Evolutionary conservation across 2,888 invertebrate genomes (phyloP), one percentile per base, ranked within the genome.

Genomic region (Acanthosepion esculentum): DNA sequence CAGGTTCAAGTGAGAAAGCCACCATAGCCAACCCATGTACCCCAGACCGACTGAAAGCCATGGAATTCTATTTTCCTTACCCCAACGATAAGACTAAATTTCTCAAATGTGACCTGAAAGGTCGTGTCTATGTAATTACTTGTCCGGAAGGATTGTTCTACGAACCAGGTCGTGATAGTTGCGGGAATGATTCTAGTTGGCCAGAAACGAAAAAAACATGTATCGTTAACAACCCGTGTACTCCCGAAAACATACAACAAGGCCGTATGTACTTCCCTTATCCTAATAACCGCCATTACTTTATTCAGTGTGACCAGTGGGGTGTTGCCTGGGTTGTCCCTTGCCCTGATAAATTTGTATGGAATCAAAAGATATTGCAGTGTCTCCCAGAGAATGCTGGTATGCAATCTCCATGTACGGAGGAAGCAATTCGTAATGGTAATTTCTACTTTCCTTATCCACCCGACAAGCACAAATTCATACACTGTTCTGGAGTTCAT

Each of bases 261-360:
- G 18, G 94, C 92, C 92, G 59, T 7, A 94, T 91, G n/a, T 95
- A 94, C 94, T 95, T 95, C 93, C 55, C 93, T 26, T 95, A 95
- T 23, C 50, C 95, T 15, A 23, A 23, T 6, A 94, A 95, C 59
- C 93, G 53, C 29, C 94, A 78, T n/a, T 94, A 95, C 55, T 95
- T 94, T 91, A 95, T 95, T 91, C 96, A 96, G 59, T 96, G 96
- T 91, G 95, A 95, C 94, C 94, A 94, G 23, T 95, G 95, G 95
- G 96, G 96, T 29, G 91, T 94, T 48, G 95, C 95, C 18, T 96
- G 95, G 95, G 92, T 96, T 18, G 92, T 95, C 93, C 91, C 94
- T 15, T 96, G 96, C 64, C 95, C 95, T 12, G 59, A 94, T 41
- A 94, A 94, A 48, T 91, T 94, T 48, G 91, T 94, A 55, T 96